Base-by-base conservation (phyloP, 2,888 invertebrate species). In the Crocallis elinguaria region DNA sequence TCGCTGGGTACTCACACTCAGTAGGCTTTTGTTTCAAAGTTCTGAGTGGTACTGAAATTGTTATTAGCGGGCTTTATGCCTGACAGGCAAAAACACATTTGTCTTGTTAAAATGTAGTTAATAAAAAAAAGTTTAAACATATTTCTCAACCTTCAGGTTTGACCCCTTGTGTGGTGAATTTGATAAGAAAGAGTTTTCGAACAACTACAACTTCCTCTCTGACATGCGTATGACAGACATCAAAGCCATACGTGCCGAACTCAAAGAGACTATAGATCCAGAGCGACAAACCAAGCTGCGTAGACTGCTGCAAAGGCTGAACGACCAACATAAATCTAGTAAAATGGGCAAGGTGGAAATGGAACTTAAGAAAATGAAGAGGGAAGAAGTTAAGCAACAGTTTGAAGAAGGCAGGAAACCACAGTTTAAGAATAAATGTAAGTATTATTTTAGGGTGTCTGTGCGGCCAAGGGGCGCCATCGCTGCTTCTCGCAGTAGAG, bases 111-210 rank as follows among this genome's bases (percentile, higher is more conserved):
- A n/a, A n/a, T n/a, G n/a, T n/a, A n/a, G n/a, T n/a, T n/a, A n/a
- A n/a, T n/a, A n/a, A n/a, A n/a, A n/a, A n/a, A n/a, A n/a, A n/a
- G n/a, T n/a, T n/a, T n/a, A n/a, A n/a, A n/a, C n/a, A n/a, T n/a
- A n/a, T n/a, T n/a, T n/a, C n/a, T n/a, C n/a, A n/a, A n/a, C n/a
- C n/a, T 78, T 1, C 69, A 93, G 98, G 62, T 98, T 98, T 88
- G 98, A 98, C 77, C 94, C 95, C 14, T 90, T 96, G 0, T 96
- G 97, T 68, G 98, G 98, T 2, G 92, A 93, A 37, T 98, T 94
- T 79, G 93, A 96, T 75, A 93, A 95, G 44, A 94, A 94, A 66
- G 88, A 92, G 16, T 98, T 98, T 75, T 93, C 94, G 49, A 92
- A 94, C 49, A 94, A 96, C 69, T 98, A 97, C 72, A 92, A 93